Evolutionary conservation across 2,113 vertebrate genomes (phyloP).

Genomic region (Brachyhypopomus occidentalis): DNA sequence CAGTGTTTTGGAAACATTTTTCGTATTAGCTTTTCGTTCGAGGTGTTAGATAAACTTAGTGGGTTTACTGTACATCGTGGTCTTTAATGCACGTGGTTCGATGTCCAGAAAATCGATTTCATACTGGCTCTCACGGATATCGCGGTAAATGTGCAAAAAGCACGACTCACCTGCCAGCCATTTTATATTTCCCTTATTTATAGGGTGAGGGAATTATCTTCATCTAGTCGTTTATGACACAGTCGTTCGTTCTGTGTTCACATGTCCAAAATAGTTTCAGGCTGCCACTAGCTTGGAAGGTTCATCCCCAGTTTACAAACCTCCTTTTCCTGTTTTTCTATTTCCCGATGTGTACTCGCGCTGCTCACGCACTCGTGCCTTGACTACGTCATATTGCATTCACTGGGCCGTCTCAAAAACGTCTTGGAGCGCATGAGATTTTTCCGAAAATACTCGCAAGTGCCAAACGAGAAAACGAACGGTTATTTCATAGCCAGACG

Average conservation of each 20-base stretch:
- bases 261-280: constrained; percentile 15
- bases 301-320: neutral
- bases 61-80: neutral
- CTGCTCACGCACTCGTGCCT: constrained; percentile 1
- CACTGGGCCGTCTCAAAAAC: neutral
- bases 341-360: neutral
- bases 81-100: neutral
- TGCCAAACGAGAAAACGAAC: too few species aligned
- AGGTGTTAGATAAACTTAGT: neutral
- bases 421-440: neutral
- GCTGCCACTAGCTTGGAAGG: neutral
- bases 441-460: neutral
- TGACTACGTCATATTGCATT: constrained; percentile 27
- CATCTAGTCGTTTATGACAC: constrained; percentile 38
- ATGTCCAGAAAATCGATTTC: neutral
- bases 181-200: constrained; percentile 43
- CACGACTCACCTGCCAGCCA: constrained; percentile 69
- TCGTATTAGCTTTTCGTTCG: neutral
- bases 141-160: constrained; percentile 34
- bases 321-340: neutral
- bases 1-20: constrained; percentile 22
- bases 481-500: too few species aligned
- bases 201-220: constrained; percentile 31
- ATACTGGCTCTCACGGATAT: neutral
- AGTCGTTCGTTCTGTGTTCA: neutral